These are phyloP conservation scores for Rutpela maculata DNA, from an alignment of 2,888 invertebrate genomes.

Conservation along the genomic window DNA sequence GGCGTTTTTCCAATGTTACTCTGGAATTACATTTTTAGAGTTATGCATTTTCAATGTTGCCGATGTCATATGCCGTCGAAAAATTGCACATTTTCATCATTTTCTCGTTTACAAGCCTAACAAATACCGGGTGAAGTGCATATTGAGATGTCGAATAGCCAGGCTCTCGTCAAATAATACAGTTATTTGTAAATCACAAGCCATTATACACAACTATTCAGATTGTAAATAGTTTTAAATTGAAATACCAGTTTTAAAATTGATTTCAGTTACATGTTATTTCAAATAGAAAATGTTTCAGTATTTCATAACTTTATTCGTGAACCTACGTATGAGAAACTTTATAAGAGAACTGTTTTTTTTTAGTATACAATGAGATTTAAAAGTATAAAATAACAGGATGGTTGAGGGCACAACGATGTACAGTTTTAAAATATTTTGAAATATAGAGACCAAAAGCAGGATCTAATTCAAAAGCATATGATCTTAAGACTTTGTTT, in stretches of 20 bases:
- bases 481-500: too few species aligned
- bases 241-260: slow-evolving; percentile 1
- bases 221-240: slow-evolving; percentile 13
- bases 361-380: too few species aligned
- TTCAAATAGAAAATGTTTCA: background rate
- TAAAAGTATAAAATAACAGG: too few species aligned
- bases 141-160: slow-evolving; percentile 4
- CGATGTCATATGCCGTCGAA: slow-evolving; percentile 57
- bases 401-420: too few species aligned
- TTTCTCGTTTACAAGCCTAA: slow-evolving; percentile 8
- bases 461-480: too few species aligned
- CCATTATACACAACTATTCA: slow-evolving; percentile 9
- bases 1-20: slow-evolving; percentile 32
- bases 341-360: background rate
- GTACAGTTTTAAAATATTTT: too few species aligned
- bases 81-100: slow-evolving; percentile 62
- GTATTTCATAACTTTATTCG: background rate
- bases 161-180: slow-evolving; percentile 14
- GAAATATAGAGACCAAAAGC: too few species aligned
- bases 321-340: background rate
- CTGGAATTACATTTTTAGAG: slow-evolving; percentile 64
- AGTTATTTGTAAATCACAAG: slow-evolving; percentile 10
- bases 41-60: slow-evolving; percentile 66
- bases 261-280: background rate
- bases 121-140: slow-evolving; percentile 11